Percentiles rank a stretch among this genome's conserved stretches.
Conservation (phyloP, 2,888 invertebrate genomes). For the Aleiodes alternator region DNA sequence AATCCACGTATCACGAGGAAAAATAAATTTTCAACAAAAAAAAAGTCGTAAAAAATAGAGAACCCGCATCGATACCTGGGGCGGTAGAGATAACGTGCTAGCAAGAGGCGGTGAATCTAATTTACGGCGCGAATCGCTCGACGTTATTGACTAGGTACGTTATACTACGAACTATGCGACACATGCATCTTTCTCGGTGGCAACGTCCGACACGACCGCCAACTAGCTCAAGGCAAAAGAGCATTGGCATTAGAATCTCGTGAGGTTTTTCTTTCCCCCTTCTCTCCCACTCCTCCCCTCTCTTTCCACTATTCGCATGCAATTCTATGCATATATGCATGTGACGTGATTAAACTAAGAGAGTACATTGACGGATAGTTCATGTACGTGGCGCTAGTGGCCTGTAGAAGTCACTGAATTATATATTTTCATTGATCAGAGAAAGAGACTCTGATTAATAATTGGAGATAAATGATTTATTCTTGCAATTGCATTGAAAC, state of each 20-base stretch:
- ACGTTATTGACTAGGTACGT: slow-evolving; percentile 56
- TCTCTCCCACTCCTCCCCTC: slow-evolving; percentile 40
- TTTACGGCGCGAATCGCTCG: slow-evolving; percentile 44
- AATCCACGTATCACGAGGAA: no score
- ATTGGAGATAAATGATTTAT: no score
- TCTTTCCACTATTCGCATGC: neutral
- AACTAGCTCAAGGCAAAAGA: slow-evolving; percentile 69
- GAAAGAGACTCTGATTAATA: neutral
- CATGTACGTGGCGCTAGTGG: slow-evolving; percentile 2
- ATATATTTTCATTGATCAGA: slow-evolving; percentile 28
- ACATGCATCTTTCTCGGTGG: slow-evolving; percentile 58
- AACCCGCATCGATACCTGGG: slow-evolving; percentile 33
- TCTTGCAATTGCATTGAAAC: no score
- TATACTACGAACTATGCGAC: slow-evolving; percentile 50
- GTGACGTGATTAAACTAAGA: slow-evolving; percentile 28
- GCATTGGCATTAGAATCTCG: slow-evolving; percentile 64
- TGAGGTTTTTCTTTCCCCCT: slow-evolving; percentile 58
- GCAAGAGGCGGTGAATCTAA: slow-evolving; percentile 40
- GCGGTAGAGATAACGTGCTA: slow-evolving; percentile 45
- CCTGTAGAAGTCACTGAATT: neutral
- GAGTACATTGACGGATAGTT: slow-evolving; percentile 24
- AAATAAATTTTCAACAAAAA: no score
- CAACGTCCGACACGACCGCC: slow-evolving; percentile 66
- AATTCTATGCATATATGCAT: slow-evolving; percentile 46
- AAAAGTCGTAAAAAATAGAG: slow-evolving; percentile 2